Base-by-base conservation (phyloP, 2,888 invertebrate species). In the Drosophila cyrtoloma region DNA sequence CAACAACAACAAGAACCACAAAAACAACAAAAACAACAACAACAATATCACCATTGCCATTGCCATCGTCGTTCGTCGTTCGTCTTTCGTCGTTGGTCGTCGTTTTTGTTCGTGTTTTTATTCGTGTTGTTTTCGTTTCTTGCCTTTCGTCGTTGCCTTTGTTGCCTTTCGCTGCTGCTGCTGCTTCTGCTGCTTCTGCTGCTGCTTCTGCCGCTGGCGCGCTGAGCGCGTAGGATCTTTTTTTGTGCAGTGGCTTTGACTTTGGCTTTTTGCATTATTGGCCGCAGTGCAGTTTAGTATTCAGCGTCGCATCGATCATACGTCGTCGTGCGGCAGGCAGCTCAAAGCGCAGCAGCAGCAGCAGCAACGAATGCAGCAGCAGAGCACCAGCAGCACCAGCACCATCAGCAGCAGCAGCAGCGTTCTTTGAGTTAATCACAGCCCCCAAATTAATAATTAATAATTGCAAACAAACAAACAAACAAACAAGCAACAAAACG, bases 291-390 rank as follows among this genome's bases (percentile, higher is more conserved):
- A 87, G 89, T 87, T 87, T 79, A 76, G 81, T 67, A 77, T 84
- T 86, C 75, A 84, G 86, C 90, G 86, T 90, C 90, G 87, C 84
- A 89, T 65, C 77, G 86, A 76, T 62, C 76, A 83, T 83, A 83
- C 86, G 85, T 85, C 86, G 86, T 89, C 80, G 90, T 78, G 82
- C 83, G 78, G 81, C 83, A 77, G 77, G 81, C 83, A 77, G 68
- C 78, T 60, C 59, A 62, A 72, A 67, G 64, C 58, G 58, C 70
- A 61, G 51, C 57, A 58, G 56, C 52, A 37, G 28, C 28, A 28
- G 37, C 37, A 47, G 47, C 47, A 47, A 16, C 47, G 47, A 47
- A 26, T 47, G 47, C 47, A 47, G 47, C 47, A 47, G 47, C 47
- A 47, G 47, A 47, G 47, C 47, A 22, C 22, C 22, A 44, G n/a